Evolutionary conservation across 2,113 vertebrate species (phyloP), one percentile per base, ranked within the genome.

Genomic region (Alaudala cheleensis): DNA sequence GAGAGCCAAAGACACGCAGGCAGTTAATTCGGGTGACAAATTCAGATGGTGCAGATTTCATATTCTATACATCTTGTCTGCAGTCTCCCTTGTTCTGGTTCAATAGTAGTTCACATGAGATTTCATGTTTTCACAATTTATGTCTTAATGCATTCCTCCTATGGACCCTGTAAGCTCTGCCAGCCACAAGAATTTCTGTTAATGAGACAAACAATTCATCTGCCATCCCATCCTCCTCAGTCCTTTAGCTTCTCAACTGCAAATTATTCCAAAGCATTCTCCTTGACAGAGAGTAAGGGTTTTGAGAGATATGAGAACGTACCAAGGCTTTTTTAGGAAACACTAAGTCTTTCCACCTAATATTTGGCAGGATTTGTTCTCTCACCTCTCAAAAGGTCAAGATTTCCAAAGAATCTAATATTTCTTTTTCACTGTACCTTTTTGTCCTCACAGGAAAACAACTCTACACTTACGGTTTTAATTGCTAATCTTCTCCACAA

Each of bases 11-110:
- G 45, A 90, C 44, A 50, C n/a, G 49, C 13, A 82, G 33, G 28
- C 53, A 87, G 57, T 84, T 92, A 80, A 91, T 93, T 83, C 88
- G 60, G 33, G 7, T 87, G 84, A 94, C 58, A 86, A 40, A 79
- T 64, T 81, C 49, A 57, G 66, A 34, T 17, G 91, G 49, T 39
- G 49, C 22, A 80, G 74, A 76, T 81, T 92, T 85, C 81, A 79
- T 42, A 31, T 87, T 84, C 60, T 67, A 31, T 62, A 62, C 34
- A 33, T 74, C 57, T 94, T 73, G 11, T 45, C 74, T 81, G 39
- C 51, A 67, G 56, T 22, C 62, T 88, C 79, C 62, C n/a, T 76
- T 50, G 44, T 64, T 88, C 81, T 92, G 78, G 42, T 93, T 92
- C 82, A 93, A 15, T 13, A 64, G 57, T 0, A 56, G 79, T 60